Conservation (phyloP, 1,140 invertebrate species). For the Zaprionus africanus region DNA sequence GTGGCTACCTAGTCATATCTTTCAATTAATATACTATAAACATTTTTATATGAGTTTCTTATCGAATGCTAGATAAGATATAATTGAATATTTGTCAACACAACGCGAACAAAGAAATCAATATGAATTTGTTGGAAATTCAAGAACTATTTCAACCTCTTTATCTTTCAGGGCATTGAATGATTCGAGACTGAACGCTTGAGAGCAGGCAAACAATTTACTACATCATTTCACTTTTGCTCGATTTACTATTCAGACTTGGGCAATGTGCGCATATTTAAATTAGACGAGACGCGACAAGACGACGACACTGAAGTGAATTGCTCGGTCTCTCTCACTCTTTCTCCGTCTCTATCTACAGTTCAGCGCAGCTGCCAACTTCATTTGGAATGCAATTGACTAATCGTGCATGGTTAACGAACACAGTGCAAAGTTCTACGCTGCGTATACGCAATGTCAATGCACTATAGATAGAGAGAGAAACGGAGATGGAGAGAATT, state of each 20-base stretch:
- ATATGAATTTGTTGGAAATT: neutral
- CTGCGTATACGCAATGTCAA: slow-evolving; percentile 36
- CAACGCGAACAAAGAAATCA: neutral
- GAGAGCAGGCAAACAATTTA: slow-evolving; percentile 34
- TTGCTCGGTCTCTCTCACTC: neutral
- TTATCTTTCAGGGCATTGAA: neutral
- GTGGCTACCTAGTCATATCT: neutral
- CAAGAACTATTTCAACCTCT: neutral
- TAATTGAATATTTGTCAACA: neutral
- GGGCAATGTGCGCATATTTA: slow-evolving; percentile 32
- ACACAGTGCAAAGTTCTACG: neutral
- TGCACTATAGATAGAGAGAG: neutral
- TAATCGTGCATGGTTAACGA: slow-evolving; percentile 40
- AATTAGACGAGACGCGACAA: slow-evolving; percentile 29
- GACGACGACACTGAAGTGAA: slow-evolving; percentile 4
- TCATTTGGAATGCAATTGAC: slow-evolving; percentile 42
- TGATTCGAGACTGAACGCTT: slow-evolving; percentile 28
- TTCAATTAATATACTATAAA: neutral
- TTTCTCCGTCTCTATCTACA: neutral
- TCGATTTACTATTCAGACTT: slow-evolving; percentile 12
- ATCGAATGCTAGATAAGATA: neutral
- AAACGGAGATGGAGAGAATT: neutral
- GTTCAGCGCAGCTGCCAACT: slow-evolving; percentile 23
- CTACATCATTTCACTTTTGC: slow-evolving; percentile 45
- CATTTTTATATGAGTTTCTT: neutral